Percentiles rank a stretch among this genome's conserved stretches.
Conservation (phyloP, 2,797 vertebrate genomes). For the Erithacus rubecula region DNA sequence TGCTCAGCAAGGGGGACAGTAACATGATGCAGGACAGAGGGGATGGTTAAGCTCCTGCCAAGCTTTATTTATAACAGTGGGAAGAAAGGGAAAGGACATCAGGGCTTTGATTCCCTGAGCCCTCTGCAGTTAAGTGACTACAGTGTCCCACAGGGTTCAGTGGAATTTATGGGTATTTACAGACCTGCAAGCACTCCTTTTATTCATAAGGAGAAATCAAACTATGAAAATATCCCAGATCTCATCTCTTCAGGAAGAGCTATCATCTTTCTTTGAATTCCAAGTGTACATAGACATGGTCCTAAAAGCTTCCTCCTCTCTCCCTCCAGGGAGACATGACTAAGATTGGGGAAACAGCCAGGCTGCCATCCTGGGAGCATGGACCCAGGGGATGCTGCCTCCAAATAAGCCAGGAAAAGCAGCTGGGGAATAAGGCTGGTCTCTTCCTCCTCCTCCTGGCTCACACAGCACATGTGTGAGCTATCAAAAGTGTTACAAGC, state of each 20-base stretch:
- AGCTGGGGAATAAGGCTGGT: neutral
- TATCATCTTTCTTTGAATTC: slow-evolving; percentile 1
- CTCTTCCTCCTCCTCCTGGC: neutral
- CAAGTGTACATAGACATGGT: neutral
- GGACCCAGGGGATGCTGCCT: neutral
- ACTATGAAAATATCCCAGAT: neutral
- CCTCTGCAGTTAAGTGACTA: neutral
- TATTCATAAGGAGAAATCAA: neutral
- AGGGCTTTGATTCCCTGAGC: neutral
- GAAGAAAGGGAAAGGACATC: neutral
- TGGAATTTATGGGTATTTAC: neutral
- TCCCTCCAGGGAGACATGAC: neutral
- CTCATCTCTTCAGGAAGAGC: neutral
- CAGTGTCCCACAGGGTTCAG: neutral
- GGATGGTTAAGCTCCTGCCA: neutral
- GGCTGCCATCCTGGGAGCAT: neutral
- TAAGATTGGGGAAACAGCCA: neutral
- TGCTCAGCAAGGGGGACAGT: neutral
- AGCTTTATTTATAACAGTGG: neutral
- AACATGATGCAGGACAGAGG: neutral
- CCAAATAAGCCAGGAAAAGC: neutral
- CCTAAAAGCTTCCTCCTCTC: neutral
- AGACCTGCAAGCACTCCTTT: neutral
- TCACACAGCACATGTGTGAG: neutral
- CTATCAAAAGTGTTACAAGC: slow-evolving; percentile 19